A percentile compares a stretch with the other conserved stretches of the same genome.
phyloP scores from a whole-genome alignment of 2,888 invertebrate species.

The Cenopis cana region DNA sequence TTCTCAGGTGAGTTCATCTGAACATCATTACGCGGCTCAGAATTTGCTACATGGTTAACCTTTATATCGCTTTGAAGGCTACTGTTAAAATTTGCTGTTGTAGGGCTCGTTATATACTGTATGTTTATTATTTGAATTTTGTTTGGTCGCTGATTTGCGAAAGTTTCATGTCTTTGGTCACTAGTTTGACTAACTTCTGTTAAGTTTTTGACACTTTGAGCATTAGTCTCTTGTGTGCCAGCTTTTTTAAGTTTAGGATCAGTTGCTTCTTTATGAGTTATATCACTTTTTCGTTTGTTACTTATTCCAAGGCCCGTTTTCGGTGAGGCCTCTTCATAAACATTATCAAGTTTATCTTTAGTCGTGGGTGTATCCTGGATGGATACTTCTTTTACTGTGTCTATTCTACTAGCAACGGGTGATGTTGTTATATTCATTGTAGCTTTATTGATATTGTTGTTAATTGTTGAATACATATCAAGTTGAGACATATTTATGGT shows the following conservation, averaged over 20 bases:
- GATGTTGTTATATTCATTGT: not conserved
- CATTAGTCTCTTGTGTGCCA: not conserved
- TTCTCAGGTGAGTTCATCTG: not conserved
- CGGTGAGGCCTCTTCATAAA: not conserved
- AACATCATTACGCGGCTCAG: not conserved
- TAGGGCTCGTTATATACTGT: not conserved
- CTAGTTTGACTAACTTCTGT: not conserved
- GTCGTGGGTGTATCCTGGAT: too few relatives aligned
- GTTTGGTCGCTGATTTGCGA: not conserved
- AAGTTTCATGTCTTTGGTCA: not conserved
- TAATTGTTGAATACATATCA: not conserved
- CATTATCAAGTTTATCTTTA: not conserved
- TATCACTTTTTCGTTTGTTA: conserved; percentile 3
- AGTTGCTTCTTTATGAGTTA: not conserved
- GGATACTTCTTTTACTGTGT: not conserved
- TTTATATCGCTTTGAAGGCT: not conserved
- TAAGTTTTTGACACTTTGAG: not conserved
- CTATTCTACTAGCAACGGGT: not conserved
- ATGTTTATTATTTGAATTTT: not conserved
- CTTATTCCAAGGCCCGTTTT: not conserved
- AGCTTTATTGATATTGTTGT: not conserved
- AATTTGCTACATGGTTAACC: not conserved
- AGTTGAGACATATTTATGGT: not conserved
- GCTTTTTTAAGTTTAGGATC: not conserved
- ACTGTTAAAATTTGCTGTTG: too few relatives aligned